phyloP scores from a whole-genome alignment of 2,113 vertebrate species.

The Lates calcarifer region DNA sequence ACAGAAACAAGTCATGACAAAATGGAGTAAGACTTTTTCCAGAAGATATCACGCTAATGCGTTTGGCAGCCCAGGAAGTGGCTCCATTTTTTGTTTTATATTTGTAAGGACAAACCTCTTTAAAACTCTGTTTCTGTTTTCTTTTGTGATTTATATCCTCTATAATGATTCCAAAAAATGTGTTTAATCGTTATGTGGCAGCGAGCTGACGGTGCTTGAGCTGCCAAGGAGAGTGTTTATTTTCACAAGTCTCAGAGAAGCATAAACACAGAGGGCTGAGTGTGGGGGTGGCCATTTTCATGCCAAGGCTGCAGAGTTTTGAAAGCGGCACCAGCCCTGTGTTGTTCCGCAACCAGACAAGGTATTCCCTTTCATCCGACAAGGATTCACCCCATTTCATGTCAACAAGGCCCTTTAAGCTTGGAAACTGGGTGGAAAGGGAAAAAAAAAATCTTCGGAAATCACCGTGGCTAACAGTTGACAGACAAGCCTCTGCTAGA shows the following conservation, averaged over 20 bases:
- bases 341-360: conserved; percentile 62
- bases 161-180: conserved; percentile 44
- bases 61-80: conserved; percentile 18
- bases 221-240: conserved; percentile 78
- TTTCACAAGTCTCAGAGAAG: conserved; percentile 73
- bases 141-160: conserved; percentile 51
- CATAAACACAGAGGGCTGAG: conserved; percentile 73
- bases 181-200: conserved; percentile 61
- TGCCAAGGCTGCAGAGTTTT: conserved; percentile 68
- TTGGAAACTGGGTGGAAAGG: conserved; percentile 54
- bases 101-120: conserved; percentile 15
- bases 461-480: conserved; percentile 62
- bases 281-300: conserved; percentile 56
- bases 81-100: background rate
- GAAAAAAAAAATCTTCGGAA: conserved; percentile 49
- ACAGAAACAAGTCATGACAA: background rate
- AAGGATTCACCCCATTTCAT: conserved; percentile 78
- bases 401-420: conserved; percentile 74
- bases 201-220: conserved; percentile 34
- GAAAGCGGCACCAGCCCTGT: conserved; percentile 49
- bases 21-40: background rate
- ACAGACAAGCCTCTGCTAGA: conserved; percentile 67
- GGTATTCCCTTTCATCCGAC: conserved; percentile 73
- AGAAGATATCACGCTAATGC: background rate
- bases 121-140: conserved; percentile 28